Evolutionary conservation across 2,888 invertebrate species (phyloP).

Genomic region (Polymixis lichenea): DNA sequence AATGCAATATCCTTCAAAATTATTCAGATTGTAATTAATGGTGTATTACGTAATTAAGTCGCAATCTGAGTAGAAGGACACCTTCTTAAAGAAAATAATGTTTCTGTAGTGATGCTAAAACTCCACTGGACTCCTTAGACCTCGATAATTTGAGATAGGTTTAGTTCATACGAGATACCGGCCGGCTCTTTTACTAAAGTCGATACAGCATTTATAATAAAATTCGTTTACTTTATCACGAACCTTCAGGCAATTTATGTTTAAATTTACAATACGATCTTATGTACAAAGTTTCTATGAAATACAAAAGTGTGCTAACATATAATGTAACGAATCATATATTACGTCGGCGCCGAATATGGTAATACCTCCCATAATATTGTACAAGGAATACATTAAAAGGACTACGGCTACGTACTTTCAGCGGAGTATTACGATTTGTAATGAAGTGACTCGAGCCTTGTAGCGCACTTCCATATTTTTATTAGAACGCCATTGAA

Average conservation of each 20-base stretch:
- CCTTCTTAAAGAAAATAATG: background rate
- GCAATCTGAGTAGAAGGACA: background rate
- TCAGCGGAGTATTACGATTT: conserved; percentile 23
- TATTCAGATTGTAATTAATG: too few relatives aligned
- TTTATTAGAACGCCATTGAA: conserved; percentile 47
- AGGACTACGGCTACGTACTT: background rate
- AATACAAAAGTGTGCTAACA: conserved; percentile 4
- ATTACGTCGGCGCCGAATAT: conserved; percentile 8
- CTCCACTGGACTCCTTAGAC: background rate
- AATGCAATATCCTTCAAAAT: too few relatives aligned
- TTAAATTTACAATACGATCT: conserved; percentile 10
- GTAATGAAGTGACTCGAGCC: conserved; percentile 28
- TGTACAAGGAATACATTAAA: conserved; percentile 29
- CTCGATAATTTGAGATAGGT: background rate
- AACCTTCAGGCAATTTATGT: conserved; percentile 15
- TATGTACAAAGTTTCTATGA: conserved; percentile 21
- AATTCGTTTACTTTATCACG: conserved; percentile 2
- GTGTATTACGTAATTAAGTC: background rate
- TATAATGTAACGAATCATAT: conserved; percentile 26
- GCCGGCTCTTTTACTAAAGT: too few relatives aligned
- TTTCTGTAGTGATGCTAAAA: background rate
- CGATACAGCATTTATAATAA: background rate
- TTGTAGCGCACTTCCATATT: conserved; percentile 25
- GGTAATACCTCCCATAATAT: conserved; percentile 12
- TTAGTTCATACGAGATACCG: background rate